Percentiles rank a stretch among this genome's conserved stretches.
phyloP scores from a whole-genome alignment of 2,113 vertebrate genomes.

The Nibea coibor region DNA sequence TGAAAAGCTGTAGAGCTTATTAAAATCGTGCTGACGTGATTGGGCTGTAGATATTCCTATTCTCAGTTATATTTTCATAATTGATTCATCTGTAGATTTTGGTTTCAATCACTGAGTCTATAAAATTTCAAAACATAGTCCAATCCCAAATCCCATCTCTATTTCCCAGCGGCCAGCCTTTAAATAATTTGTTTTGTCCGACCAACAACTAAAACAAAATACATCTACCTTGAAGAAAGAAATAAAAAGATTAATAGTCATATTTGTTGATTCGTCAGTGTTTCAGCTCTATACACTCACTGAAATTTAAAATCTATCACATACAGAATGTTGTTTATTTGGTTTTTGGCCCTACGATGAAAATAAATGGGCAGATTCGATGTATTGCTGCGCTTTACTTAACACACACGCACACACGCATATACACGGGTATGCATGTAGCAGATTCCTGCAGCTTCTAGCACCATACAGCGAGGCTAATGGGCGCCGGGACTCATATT shows the following conservation, averaged over 20 bases:
- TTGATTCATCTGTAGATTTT: not conserved
- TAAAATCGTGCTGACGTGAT: too few relatives aligned
- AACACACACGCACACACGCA: conserved; percentile 4
- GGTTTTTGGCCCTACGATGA: not conserved
- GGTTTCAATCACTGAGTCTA: too few relatives aligned
- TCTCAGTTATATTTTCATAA: not conserved
- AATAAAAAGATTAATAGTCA: not conserved
- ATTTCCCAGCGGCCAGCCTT: not conserved
- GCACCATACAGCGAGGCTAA: conserved; percentile 61
- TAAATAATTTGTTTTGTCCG: not conserved
- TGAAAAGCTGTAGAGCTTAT: too few relatives aligned
- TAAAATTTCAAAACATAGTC: not conserved
- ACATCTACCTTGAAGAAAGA: not conserved
- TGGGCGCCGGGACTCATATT: conserved; percentile 55
- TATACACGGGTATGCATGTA: conserved; percentile 26
- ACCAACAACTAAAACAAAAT: not conserved
- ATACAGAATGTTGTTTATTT: conserved; percentile 14
- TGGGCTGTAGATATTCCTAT: not conserved
- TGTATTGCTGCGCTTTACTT: conserved; percentile 13
- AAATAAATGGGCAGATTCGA: not conserved
- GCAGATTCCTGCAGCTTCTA: conserved; percentile 34
- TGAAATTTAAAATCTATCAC: not conserved
- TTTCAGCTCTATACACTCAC: not conserved
- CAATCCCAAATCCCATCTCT: not conserved
- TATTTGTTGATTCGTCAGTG: not conserved